Conservation (phyloP, 2,888 invertebrate genomes). For the Stenurella melanura region DNA sequence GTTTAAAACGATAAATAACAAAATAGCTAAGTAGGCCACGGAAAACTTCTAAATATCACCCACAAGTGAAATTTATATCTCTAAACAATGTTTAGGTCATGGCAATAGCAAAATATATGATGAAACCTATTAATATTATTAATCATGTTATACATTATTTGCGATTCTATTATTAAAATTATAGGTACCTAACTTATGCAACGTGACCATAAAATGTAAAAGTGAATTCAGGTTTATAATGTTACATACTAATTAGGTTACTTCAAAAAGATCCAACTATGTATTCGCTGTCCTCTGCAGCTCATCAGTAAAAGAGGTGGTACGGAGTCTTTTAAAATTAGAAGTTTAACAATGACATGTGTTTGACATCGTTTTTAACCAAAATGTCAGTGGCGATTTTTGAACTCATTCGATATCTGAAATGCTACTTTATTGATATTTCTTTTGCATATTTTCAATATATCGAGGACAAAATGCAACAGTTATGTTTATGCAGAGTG, state of each 20-base stretch:
- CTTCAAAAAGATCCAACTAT: no score
- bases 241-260: not conserved
- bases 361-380: no score
- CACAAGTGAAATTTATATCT: constrained; percentile 3
- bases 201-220: constrained; percentile 1
- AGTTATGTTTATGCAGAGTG: no score
- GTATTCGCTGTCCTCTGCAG: no score
- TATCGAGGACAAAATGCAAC: no score
- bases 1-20: not conserved
- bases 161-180: not conserved
- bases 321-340: no score
- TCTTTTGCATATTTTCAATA: no score
- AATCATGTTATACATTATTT: not conserved
- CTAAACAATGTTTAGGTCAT: not conserved
- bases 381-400: no score
- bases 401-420: no score
- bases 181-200: not conserved
- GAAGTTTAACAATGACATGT: no score
- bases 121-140: not conserved
- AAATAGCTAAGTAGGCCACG: constrained; percentile 17
- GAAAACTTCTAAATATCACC: constrained; percentile 10
- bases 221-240: not conserved
- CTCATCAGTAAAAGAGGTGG: no score
- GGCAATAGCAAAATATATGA: not conserved
- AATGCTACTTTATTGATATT: no score